phyloP scores from a whole-genome alignment of 2,888 invertebrate genomes.

The Lumbricus terrestris region DNA sequence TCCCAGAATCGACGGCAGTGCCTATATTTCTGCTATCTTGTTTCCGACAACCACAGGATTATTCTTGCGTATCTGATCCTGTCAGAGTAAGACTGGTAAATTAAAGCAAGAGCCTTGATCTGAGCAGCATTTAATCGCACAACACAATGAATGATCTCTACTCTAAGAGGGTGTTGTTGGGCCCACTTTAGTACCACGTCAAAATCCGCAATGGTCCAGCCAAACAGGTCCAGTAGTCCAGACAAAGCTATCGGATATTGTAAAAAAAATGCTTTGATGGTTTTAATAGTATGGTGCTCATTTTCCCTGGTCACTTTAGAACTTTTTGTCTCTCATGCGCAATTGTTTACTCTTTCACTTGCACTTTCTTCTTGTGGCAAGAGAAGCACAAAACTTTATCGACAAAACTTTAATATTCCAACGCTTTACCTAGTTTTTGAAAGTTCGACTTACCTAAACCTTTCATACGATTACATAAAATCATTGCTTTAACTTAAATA shows the following conservation, averaged over 20 bases:
- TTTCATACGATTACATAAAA: constrained; percentile 3
- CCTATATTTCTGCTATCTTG: constrained; percentile 99
- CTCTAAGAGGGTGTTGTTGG: too few relatives aligned
- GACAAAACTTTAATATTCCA: constrained; percentile 3
- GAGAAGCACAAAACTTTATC: background rate
- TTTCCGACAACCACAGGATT: constrained; percentile 98
- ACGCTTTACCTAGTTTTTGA: constrained; percentile 3
- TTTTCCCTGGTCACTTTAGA: background rate
- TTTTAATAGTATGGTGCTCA: background rate
- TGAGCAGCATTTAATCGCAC: too few relatives aligned
- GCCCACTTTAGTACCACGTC: too few relatives aligned
- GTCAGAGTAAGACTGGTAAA: too few relatives aligned
- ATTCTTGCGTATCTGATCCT: constrained; percentile 93
- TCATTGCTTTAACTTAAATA: background rate
- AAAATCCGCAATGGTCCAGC: too few relatives aligned
- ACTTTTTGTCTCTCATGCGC: background rate
- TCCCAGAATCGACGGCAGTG: background rate
- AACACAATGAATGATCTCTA: too few relatives aligned
- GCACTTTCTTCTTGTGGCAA: background rate
- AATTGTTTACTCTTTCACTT: background rate
- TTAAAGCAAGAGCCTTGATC: too few relatives aligned
- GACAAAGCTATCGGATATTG: too few relatives aligned
- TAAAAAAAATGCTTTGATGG: too few relatives aligned
- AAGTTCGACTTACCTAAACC: constrained; percentile 3
- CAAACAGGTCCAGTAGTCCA: too few relatives aligned